Conservation (phyloP, 2,888 invertebrate genomes). For the Anaspis maculata region DNA sequence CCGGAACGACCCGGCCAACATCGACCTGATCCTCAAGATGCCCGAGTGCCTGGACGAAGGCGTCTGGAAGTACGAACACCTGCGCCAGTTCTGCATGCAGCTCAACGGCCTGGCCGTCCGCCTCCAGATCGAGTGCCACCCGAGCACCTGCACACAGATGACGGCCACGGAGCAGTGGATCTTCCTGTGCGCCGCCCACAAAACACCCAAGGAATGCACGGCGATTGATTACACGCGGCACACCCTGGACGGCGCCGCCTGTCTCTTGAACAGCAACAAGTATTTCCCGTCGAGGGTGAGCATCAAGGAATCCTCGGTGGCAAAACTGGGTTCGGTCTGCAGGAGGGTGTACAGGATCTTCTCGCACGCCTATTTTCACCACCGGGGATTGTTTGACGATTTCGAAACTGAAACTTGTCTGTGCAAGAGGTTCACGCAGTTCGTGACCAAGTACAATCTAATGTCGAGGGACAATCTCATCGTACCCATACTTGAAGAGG, state of each 20-base stretch:
- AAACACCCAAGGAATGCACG: conserved; percentile 99
- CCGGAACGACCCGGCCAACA: conserved; percentile 83
- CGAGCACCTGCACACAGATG: conserved; percentile 98
- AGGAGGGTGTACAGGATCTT: conserved; percentile 98
- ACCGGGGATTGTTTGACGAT: conserved; percentile 91
- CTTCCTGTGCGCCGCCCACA: conserved; percentile 98
- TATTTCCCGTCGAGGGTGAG: conserved; percentile 99
- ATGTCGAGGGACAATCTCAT: conserved; percentile 98
- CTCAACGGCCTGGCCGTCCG: conserved; percentile 96
- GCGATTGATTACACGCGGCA: conserved; percentile 99
- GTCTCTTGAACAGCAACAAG: conserved; percentile 97
- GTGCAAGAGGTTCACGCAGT: conserved; percentile 92
- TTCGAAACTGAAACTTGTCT: conserved; percentile 95
- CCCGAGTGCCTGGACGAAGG: conserved; percentile 98
- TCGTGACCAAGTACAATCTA: conserved; percentile 96
- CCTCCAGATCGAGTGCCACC: conserved; percentile 92
- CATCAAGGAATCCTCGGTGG: conserved; percentile 97
- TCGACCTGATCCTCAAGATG: conserved; percentile 89
- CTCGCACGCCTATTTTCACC: conserved; percentile 99
- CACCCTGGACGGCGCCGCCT: conserved; percentile 97
- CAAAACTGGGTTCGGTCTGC: conserved; percentile 97
- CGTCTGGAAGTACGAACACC: conserved; percentile 99
- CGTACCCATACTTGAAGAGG: conserved; percentile 89
- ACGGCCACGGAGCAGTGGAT: conserved; percentile 99
- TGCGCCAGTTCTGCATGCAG: conserved; percentile 98